Conservation (phyloP, 2,888 invertebrate genomes). For the Agonopterix alstromeriana region DNA sequence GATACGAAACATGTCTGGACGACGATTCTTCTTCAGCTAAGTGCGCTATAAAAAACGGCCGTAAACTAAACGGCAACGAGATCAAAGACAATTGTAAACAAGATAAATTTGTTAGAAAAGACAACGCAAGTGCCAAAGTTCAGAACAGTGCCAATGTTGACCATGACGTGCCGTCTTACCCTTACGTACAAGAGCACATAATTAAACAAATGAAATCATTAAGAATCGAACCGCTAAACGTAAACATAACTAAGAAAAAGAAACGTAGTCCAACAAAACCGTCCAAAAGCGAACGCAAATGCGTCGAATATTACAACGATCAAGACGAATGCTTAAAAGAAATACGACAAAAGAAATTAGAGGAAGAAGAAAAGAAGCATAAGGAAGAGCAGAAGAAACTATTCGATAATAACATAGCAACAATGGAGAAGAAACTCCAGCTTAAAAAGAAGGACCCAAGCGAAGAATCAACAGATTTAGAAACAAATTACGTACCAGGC, state of each 20-base stretch:
- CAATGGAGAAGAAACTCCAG: constrained; percentile 50
- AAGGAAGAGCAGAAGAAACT: constrained; percentile 56
- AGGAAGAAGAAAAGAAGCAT: constrained; percentile 52
- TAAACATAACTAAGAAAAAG: constrained; percentile 52
- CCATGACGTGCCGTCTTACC: constrained; percentile 46
- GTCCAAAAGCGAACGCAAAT: constrained; percentile 52
- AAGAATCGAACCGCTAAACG: constrained; percentile 61
- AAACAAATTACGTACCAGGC: constrained; percentile 50
- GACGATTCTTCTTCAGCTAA: constrained; percentile 70
- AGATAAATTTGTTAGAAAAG: constrained; percentile 50
- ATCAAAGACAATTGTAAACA: constrained; percentile 66
- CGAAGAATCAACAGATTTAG: constrained; percentile 63
- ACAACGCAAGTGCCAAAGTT: constrained; percentile 49
- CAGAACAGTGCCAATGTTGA: constrained; percentile 35
- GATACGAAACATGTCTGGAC: constrained; percentile 79
- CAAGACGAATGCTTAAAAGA: constrained; percentile 79
- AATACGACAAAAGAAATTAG: constrained; percentile 50
- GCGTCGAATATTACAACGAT: constrained; percentile 80
- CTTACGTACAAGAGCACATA: constrained; percentile 66
- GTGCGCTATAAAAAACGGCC: constrained; percentile 48
- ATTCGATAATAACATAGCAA: constrained; percentile 43
- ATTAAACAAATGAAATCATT: constrained; percentile 71
- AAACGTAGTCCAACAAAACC: constrained; percentile 61
- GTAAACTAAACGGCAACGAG: constrained; percentile 57
- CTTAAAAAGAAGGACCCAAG: constrained; percentile 50